Conservation (phyloP, 2,797 vertebrate genomes). For the Falco naumanni region DNA sequence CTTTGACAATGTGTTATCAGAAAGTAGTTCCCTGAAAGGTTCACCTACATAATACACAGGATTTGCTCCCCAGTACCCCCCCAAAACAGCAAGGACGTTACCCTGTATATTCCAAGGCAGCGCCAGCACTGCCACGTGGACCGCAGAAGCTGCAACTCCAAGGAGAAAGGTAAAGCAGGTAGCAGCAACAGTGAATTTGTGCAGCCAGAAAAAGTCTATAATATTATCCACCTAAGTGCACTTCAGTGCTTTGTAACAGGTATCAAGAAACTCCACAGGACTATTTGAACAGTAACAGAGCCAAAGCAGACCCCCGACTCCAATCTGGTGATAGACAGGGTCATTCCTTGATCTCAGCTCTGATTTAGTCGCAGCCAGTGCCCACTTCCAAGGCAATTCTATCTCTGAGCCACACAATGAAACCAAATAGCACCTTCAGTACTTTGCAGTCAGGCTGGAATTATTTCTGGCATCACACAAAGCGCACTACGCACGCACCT, state of each 20-base stretch:
- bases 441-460: background rate
- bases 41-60: background rate
- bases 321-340: background rate
- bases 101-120: background rate
- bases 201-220: background rate
- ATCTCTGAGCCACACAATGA: background rate
- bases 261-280: background rate
- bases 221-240: background rate
- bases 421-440: background rate
- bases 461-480: background rate
- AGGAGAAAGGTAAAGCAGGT: background rate
- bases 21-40: background rate
- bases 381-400: background rate
- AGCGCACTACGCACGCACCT: rapidly evolving
- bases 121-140: background rate
- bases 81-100: background rate
- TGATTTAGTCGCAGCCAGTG: background rate
- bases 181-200: background rate
- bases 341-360: background rate
- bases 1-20: background rate
- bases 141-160: background rate
- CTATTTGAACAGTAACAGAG: background rate
- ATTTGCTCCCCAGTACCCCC: background rate
- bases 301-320: background rate
- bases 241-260: background rate